Conservation (phyloP, 2,888 invertebrate species). For the Mayetiola destructor region DNA sequence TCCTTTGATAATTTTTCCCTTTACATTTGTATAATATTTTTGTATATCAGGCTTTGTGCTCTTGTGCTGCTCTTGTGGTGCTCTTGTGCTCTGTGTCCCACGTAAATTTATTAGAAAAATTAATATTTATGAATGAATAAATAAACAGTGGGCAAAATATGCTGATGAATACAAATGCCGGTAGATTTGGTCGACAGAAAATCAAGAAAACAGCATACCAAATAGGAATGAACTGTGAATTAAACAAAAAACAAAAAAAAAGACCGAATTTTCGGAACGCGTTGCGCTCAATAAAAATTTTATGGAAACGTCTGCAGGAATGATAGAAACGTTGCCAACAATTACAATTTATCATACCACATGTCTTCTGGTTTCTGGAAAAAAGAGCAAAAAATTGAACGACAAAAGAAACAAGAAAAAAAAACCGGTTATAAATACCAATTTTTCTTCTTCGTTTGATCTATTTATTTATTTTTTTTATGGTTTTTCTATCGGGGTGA, state of each 20-base stretch:
- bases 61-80: no score
- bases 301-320: neutral
- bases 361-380: neutral
- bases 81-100: neutral
- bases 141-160: constrained; percentile 1
- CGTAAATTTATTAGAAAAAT: constrained; percentile 11
- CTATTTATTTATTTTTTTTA: no score
- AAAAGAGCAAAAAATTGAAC: no score
- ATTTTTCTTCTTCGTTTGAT: no score
- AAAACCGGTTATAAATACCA: no score
- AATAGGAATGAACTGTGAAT: neutral
- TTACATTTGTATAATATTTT: neutral
- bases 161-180: neutral
- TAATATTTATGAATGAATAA: constrained; percentile 13
- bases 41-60: no score
- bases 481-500: no score
- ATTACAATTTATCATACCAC: neutral
- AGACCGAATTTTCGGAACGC: neutral
- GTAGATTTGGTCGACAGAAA: no score
- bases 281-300: constrained; percentile 10
- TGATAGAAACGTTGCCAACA: neutral
- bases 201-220: neutral
- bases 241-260: neutral
- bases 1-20: constrained; percentile 11
- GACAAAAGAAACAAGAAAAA: no score